Base-by-base conservation (phyloP, 2,888 invertebrate species). In the Catocala fraxini region DNA sequence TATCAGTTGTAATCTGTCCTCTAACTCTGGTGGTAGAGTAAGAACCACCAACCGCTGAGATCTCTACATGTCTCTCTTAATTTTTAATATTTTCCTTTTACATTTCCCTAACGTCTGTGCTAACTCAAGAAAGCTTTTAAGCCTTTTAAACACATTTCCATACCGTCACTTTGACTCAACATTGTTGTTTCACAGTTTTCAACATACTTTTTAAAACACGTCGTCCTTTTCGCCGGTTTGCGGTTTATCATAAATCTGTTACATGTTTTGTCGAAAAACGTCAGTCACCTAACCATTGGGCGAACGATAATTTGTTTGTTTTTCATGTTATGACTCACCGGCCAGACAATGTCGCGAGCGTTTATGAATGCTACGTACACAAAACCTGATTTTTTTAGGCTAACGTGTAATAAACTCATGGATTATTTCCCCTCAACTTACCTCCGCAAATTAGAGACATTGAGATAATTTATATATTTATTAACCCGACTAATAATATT, bases 361-460 rank as follows among this genome's bases (percentile, higher is more conserved):
- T 74, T 61, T 70, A 53, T 51, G 45, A 67, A 71, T 62, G 58
- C 12, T 59, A 54, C 43, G 51, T 66, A 70, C 63, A 67, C 45
- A 59, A 72, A 70, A 68, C 45, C 68, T 70, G 71, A 56, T 77
- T 55, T 70, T 69, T 55, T 70, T 68, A 10, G 66, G 62, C 60
- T 66, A 73, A 73, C 76, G 74, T 71, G 73, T 73, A 75, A 60
- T 15, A 68, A 25, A 77, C 60, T 68, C 68, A 71, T 63, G 46
- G 61, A 55, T 68, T 54, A 53, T 56, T 51, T 43, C 34, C 58
- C 61, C 58, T 71, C 65, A 75, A 92, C 93, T 93, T 83, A 94
- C 93, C 93, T 91, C 93, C 92, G 80, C 93, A 93, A 73, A 94
- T 89, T 34, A 94, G 84, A 86, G 93, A 92, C 93, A 94, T 94